Conservation (phyloP, 2,797 vertebrate genomes). For the Rhinoraja longicauda region DNA sequence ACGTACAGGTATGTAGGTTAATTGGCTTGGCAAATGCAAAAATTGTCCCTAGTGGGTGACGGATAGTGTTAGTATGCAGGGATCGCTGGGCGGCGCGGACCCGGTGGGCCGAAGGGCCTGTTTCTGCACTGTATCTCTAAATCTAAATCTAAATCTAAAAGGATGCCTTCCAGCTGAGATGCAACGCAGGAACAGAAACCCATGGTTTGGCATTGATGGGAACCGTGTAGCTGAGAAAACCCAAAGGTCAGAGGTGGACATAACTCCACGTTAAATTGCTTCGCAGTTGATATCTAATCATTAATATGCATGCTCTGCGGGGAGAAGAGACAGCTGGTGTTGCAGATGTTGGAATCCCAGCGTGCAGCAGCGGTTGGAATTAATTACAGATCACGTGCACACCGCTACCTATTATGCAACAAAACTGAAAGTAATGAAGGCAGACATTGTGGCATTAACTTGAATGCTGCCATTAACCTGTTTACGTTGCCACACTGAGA, state of each 20-base stretch:
- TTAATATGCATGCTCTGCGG: background rate
- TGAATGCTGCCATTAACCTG: background rate
- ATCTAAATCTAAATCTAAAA: no score
- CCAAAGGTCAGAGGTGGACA: background rate
- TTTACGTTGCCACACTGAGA: background rate
- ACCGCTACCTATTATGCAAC: no score
- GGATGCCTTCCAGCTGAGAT: background rate
- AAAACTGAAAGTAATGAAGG: background rate
- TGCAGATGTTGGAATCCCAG: constrained; percentile 20
- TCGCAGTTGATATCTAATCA: background rate
- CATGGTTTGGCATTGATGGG: background rate
- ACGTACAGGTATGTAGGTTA: no score
- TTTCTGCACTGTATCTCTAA: no score
- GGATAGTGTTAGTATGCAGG: no score
- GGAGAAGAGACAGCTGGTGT: background rate
- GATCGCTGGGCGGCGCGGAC: no score
- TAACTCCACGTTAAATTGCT: background rate
- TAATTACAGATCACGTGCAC: constrained; percentile 11
- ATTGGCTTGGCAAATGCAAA: no score
- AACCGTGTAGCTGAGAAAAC: background rate
- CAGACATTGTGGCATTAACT: no score
- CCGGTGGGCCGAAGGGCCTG: no score
- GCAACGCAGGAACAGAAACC: background rate
- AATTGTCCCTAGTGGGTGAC: no score
- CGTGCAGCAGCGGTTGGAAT: background rate